Evolutionary conservation across 2,113 vertebrate species (phyloP).

Genomic region (Archilochus colubris): DNA sequence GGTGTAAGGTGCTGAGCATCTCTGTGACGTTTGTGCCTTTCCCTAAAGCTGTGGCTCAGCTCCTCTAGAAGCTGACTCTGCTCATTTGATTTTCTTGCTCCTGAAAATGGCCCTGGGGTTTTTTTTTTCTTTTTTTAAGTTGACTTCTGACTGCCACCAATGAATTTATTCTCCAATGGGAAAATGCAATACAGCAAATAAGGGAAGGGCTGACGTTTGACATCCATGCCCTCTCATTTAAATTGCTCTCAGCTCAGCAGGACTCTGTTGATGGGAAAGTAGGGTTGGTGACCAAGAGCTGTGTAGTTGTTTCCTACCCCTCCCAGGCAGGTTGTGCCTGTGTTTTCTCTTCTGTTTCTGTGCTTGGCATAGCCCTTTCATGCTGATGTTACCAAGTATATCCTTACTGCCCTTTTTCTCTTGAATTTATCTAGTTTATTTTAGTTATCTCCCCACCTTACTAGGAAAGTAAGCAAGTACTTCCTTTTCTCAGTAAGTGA

Average conservation of each 20-base stretch:
- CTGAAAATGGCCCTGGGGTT: background rate
- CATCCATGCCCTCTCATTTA: fast-evolving
- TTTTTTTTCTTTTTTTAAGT: background rate
- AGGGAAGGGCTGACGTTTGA: background rate
- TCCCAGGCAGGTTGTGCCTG: background rate
- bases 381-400: background rate
- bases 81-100: background rate
- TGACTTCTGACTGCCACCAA: fast-evolving
- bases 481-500: background rate
- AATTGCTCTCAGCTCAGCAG: background rate
- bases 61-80: background rate
- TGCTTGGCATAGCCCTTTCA: fast-evolving
- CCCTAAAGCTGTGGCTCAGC: fast-evolving
- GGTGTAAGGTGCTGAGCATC: background rate
- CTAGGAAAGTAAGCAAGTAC: background rate
- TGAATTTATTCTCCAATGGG: background rate
- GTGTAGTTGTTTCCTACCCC: background rate
- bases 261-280: background rate
- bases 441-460: background rate
- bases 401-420: background rate
- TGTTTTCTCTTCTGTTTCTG: background rate
- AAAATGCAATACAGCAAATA: background rate
- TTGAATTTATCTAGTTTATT: background rate
- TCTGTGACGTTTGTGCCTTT: fast-evolving
- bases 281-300: fast-evolving